Evolutionary conservation across 2,888 invertebrate genomes (phyloP).

Genomic region (Drosophila multiciliata): DNA sequence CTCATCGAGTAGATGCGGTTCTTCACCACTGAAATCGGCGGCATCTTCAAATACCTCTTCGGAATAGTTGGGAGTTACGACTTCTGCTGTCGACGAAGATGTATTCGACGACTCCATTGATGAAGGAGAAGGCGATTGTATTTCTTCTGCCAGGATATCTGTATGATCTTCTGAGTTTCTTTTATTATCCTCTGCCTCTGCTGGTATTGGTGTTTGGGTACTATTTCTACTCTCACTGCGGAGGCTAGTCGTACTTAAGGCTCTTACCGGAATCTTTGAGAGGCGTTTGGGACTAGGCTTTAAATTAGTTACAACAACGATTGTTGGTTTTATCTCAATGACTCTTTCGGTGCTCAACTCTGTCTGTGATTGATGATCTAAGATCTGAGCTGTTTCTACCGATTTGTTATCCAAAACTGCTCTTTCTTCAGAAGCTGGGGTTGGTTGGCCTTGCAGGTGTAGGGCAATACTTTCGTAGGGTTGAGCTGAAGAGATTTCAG

Average conservation of each 20-base stretch:
- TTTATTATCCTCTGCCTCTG: conserved; percentile 22
- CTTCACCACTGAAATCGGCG: conserved; percentile 72
- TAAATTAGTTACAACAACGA: conserved; percentile 1
- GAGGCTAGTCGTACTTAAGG: conserved; percentile 62
- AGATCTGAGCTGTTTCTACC: not conserved
- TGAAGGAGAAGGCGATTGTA: not conserved
- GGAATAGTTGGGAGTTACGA: conserved; percentile 32
- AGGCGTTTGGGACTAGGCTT: conserved; percentile 56
- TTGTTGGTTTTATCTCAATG: conserved; percentile 5
- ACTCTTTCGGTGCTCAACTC: conserved; percentile 2
- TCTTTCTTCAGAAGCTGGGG: not conserved
- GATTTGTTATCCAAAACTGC: too few species aligned
- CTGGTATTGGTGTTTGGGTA: conserved; percentile 17
- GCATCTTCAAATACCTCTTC: conserved; percentile 78
- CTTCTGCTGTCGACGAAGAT: conserved; percentile 5
- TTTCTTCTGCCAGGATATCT: not conserved
- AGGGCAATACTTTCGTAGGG: too few species aligned
- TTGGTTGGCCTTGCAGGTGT: not conserved
- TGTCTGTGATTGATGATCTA: not conserved
- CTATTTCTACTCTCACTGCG: conserved; percentile 56
- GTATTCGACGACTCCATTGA: not conserved
- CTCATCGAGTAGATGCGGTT: conserved; percentile 47
- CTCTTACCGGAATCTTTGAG: conserved; percentile 81
- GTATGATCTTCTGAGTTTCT: not conserved
- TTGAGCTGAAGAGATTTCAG: not conserved